phyloP scores from a whole-genome alignment of 2,888 invertebrate genomes.

The Eristalis intricaria region DNA sequence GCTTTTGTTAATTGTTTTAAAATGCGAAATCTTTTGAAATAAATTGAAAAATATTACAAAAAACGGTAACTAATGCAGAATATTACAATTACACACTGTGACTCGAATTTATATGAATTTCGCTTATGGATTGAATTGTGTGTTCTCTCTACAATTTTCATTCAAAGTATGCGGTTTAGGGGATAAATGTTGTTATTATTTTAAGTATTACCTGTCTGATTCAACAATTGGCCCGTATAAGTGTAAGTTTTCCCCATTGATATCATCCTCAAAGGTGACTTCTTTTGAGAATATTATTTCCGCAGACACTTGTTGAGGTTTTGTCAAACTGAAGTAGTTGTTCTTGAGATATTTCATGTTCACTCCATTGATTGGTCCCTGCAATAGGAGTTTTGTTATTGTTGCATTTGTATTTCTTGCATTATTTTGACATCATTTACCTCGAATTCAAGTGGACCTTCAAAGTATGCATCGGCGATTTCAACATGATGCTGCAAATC shows the following conservation, averaged over 20 bases:
- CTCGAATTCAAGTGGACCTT: conserved; percentile 77
- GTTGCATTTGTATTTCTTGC: background rate
- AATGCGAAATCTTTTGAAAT: too few relatives aligned
- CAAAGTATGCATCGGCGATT: conserved; percentile 74
- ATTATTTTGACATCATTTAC: conserved; percentile 61
- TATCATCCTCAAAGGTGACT: conserved; percentile 78
- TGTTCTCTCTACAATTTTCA: too few relatives aligned
- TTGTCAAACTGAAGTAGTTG: conserved; percentile 83
- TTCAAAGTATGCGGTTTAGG: too few relatives aligned
- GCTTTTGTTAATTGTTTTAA: too few relatives aligned
- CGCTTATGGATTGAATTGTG: too few relatives aligned
- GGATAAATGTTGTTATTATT: too few relatives aligned
- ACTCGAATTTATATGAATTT: too few relatives aligned
- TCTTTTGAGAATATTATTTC: conserved; percentile 81
- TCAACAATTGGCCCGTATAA: conserved; percentile 78
- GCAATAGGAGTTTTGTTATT: conserved; percentile 34
- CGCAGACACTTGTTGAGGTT: conserved; percentile 81
- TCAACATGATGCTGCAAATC: conserved; percentile 74
- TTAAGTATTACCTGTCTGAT: conserved; percentile 75
- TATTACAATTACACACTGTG: too few relatives aligned
- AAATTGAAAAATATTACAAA: too few relatives aligned
- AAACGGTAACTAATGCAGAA: too few relatives aligned
- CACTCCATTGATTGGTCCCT: conserved; percentile 82
- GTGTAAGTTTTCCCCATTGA: conserved; percentile 76
- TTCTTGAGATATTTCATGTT: conserved; percentile 81